Evolutionary conservation across 2,888 invertebrate genomes (phyloP), one percentile per base, ranked within the genome.

Genomic region (Melikaiella ostensackeni): DNA sequence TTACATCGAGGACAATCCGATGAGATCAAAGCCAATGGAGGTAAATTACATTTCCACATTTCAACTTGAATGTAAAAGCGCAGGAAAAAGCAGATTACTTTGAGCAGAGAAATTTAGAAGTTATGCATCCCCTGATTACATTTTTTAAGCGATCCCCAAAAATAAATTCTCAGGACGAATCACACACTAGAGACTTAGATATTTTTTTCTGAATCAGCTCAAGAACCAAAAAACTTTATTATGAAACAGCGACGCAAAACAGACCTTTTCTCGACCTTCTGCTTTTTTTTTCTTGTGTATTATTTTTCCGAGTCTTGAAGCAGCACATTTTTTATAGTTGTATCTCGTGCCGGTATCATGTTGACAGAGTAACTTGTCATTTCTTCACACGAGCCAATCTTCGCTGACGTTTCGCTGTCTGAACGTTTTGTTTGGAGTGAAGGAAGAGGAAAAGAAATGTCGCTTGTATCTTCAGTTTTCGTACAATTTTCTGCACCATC

Each of bases 21-120:
- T 81, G 96, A 96, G 88, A 94, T 95, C 84, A 96, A 96, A 91
- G 94, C 95, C 84, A 94, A 94, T 86, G 95, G 96, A 92, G 96
- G 96, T 96, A 92, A 93, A 94, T 92, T 16, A n/a, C n/a, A 46
- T 30, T 70, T 30, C 11, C 11, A 6, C 30, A 30, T 35, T 42
- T 42, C 13, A 21, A 13, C 19, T 30, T 3, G 1, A 24, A n/a
- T n/a, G 13, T 19, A 42, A 30, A 70, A 13, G 46, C 30, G 19
- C 46, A 33, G n/a, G n/a, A 42, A 55, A 50, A 50, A 70, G 42
- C 50, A 70, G 16, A 70, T 30, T n/a, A 55, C 27, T n/a, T 50
- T 70, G 50, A 13, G 11, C 4, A 3, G n/a, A 35, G 1, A 63
- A 63, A 63, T n/a, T 35, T 35, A 35, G 21, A 21, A 55, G 8